These are phyloP conservation scores for Latrodectus elegans DNA, from an alignment of 2,888 invertebrate genomes.

Conservation along the genomic window DNA sequence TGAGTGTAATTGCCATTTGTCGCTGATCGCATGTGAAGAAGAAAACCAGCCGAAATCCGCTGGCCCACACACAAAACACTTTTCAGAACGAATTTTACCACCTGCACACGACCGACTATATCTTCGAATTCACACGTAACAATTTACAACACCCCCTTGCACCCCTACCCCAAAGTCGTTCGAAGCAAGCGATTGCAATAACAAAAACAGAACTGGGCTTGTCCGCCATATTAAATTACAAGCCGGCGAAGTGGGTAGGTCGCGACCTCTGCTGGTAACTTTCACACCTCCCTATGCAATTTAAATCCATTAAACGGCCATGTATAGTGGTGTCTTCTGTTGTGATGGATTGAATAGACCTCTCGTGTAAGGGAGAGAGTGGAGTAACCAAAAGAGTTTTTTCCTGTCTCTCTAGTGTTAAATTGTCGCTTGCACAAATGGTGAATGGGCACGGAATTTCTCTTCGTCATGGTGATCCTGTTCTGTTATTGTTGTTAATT, in stretches of 20 bases:
- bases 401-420: not conserved
- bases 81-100: constrained; percentile 26
- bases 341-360: constrained; percentile 48
- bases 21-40: not conserved
- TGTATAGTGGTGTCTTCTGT: constrained; percentile 37
- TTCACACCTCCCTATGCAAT: constrained; percentile 67
- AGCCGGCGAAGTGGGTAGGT: constrained; percentile 55
- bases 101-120: constrained; percentile 29
- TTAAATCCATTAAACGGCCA: constrained; percentile 68
- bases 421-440: constrained; percentile 22
- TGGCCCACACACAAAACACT: constrained; percentile 37
- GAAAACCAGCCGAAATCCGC: not conserved
- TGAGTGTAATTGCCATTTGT: not conserved
- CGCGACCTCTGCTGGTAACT: constrained; percentile 64
- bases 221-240: constrained; percentile 60
- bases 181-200: not conserved
- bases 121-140: constrained; percentile 2
- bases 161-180: no score
- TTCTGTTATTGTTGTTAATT: no score
- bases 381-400: constrained; percentile 8
- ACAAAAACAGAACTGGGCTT: constrained; percentile 28
- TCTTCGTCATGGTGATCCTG: not conserved
- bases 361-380: not conserved
- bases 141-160: no score
- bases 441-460: constrained; percentile 14